Evolutionary conservation across 2,113 vertebrate genomes (phyloP).

Genomic region (Chlorodrepanis virens): DNA sequence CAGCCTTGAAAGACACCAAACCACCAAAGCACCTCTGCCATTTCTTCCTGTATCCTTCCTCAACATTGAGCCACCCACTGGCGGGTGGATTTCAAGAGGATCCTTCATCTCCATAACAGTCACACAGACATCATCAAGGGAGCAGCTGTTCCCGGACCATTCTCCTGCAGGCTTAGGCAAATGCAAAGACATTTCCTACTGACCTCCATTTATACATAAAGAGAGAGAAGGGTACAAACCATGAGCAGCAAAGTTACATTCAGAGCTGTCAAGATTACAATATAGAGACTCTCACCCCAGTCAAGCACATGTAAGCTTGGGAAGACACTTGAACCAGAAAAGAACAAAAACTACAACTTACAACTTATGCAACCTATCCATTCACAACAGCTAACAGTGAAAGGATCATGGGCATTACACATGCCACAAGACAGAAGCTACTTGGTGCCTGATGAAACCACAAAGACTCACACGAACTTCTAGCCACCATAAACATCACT

Average conservation of each 20-base stretch:
- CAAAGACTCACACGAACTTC: neutral
- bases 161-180: neutral
- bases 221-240: neutral
- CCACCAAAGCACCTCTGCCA: too few species aligned
- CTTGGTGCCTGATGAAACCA: neutral
- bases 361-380: accelerated
- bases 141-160: accelerated
- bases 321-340: neutral
- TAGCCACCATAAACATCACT: too few species aligned
- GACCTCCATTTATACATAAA: neutral
- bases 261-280: accelerated
- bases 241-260: neutral
- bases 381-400: too few species aligned
- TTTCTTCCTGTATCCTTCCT: too few species aligned
- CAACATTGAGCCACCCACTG: too few species aligned
- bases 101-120: too few species aligned
- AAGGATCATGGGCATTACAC: neutral
- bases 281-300: accelerated
- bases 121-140: too few species aligned
- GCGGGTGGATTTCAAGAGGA: too few species aligned
- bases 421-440: neutral
- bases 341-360: neutral
- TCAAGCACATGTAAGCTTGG: accelerated
- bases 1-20: neutral
- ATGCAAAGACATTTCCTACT: neutral